Percentiles rank a stretch among this genome's conserved stretches.
These are phyloP conservation scores for Tylochromis polylepis DNA, from an alignment of 2,113 vertebrate species.

Conservation along the genomic window DNA sequence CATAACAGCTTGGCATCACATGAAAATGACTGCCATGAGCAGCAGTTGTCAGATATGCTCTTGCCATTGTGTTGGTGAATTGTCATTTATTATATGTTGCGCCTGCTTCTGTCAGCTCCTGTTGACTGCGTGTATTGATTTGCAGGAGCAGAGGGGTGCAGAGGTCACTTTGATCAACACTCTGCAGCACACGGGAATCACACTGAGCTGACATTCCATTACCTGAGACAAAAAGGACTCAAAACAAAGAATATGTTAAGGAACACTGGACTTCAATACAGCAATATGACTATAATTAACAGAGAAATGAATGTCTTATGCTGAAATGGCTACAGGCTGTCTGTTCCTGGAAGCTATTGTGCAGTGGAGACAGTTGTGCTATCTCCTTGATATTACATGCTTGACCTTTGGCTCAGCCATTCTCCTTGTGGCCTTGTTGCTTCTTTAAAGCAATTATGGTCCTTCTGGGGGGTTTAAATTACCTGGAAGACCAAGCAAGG, in stretches of 20 bases:
- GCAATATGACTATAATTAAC: conserved; percentile 88
- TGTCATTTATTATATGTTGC: conserved; percentile 90
- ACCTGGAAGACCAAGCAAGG: background rate
- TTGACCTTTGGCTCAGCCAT: conserved; percentile 55
- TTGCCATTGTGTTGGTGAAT: conserved; percentile 74
- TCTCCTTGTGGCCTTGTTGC: conserved; percentile 7
- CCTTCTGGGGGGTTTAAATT: conserved; percentile 6
- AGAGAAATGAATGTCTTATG: conserved; percentile 70
- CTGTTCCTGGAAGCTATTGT: conserved; percentile 67
- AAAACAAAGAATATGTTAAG: conserved; percentile 84
- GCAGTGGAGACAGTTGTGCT: conserved; percentile 55
- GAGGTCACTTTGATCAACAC: conserved; percentile 91
- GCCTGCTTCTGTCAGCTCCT: conserved; percentile 79
- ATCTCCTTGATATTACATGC: conserved; percentile 69
- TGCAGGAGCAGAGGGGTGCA: conserved; percentile 77
- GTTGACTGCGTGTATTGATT: conserved; percentile 83
- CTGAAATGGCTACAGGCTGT: conserved; percentile 47
- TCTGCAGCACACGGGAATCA: conserved; percentile 75
- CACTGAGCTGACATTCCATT: conserved; percentile 84
- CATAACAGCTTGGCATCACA: conserved; percentile 83
- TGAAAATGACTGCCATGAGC: conserved; percentile 85
- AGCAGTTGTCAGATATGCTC: conserved; percentile 81
- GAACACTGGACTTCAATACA: conserved; percentile 75
- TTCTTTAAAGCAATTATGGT: conserved; percentile 45
- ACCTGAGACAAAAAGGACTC: conserved; percentile 79